phyloP scores from a whole-genome alignment of 2,113 vertebrate genomes.

The Callospermophilus lateralis region DNA sequence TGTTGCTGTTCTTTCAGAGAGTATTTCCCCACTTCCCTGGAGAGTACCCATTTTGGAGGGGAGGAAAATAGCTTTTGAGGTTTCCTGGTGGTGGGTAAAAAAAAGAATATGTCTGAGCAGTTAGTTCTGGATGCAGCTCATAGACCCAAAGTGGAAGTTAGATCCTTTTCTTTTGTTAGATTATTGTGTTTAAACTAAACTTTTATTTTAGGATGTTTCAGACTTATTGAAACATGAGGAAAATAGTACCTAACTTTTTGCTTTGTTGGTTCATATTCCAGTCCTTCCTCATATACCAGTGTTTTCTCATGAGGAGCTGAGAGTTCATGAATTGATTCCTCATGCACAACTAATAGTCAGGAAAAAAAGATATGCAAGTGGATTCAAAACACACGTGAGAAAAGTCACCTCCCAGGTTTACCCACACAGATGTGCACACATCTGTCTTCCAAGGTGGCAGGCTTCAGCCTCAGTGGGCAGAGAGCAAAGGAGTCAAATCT shows the following conservation, averaged over 20 bases:
- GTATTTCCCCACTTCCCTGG: neutral
- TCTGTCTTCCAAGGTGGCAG: neutral
- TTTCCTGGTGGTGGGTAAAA: neutral
- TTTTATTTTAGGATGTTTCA: neutral
- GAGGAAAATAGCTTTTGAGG: neutral
- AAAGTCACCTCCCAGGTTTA: neutral
- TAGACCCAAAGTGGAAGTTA: neutral
- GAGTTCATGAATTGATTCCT: neutral
- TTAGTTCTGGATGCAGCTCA: neutral
- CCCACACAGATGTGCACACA: accelerated
- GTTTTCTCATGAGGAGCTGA: neutral
- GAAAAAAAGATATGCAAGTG: neutral
- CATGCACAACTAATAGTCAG: neutral
- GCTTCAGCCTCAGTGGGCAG: neutral
- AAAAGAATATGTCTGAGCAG: neutral
- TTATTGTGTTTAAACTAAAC: neutral
- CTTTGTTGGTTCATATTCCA: neutral
- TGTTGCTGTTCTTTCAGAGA: too few species aligned
- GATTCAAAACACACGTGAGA: neutral
- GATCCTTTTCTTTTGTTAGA: neutral
- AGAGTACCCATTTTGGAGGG: neutral
- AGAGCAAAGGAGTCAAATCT: neutral
- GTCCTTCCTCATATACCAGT: neutral
- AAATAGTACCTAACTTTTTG: neutral
- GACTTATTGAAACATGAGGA: neutral